Evolutionary conservation across 2,888 invertebrate genomes (phyloP).

Genomic region (Emesis russula): DNA sequence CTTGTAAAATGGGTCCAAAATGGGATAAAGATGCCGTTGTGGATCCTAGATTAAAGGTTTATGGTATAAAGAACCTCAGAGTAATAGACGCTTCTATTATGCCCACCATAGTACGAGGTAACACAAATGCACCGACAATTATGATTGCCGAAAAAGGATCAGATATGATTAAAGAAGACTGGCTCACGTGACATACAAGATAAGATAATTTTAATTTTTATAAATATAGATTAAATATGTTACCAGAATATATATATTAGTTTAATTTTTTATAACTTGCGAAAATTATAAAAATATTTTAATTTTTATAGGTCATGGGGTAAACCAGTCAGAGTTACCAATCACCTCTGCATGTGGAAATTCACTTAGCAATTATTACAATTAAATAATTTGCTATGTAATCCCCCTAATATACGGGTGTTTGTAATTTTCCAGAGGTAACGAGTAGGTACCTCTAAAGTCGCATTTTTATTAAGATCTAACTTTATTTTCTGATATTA

Average conservation of each 20-base stretch:
- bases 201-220: not conserved
- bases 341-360: too few species aligned
- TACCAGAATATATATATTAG: not conserved
- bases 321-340: too few species aligned
- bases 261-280: not conserved
- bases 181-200: slow-evolving; percentile 85
- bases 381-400: too few species aligned
- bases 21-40: slow-evolving; percentile 97
- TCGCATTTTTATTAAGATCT: too few species aligned
- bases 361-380: too few species aligned
- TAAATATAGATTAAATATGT: not conserved
- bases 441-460: too few species aligned
- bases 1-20: slow-evolving; percentile 97
- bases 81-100: slow-evolving; percentile 97
- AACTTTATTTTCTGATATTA: too few species aligned
- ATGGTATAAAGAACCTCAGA: slow-evolving; percentile 96
- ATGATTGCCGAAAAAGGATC: slow-evolving; percentile 99
- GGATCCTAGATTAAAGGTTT: slow-evolving; percentile 96
- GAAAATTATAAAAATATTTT: too few species aligned
- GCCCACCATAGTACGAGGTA: slow-evolving; percentile 97
- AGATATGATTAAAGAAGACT: slow-evolving; percentile 97
- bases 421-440: too few species aligned
- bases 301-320: too few species aligned
- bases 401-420: too few species aligned
- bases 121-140: slow-evolving; percentile 98